Base-by-base conservation (phyloP, 2,888 invertebrate genomes). In the Dromius quadrimaculatus region DNA sequence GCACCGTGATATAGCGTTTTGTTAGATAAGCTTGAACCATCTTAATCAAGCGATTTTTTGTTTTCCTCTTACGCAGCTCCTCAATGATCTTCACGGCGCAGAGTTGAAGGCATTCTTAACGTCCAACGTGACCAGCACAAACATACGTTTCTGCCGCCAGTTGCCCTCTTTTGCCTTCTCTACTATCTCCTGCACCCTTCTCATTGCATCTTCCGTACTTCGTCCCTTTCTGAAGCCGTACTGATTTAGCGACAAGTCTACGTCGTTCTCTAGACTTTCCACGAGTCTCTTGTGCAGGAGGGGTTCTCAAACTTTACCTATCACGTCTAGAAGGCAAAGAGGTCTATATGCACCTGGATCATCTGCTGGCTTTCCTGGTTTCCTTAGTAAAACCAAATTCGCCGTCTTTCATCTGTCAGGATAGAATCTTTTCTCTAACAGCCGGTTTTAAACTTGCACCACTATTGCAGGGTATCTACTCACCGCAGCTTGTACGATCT, bases 11-110 rank as follows among this genome's bases (percentile, higher is more conserved):
- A n/a, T 23, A 54, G 1, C 73, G 54, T 15, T 74, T 47, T n/a
- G 20, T 59, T 11, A 75, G 64, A 64, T 74, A 74, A 32, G 72
- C 71, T 43, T 32, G 41, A 15, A 75, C 20, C 6, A 73, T 47
- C n/a, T n/a, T 9, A 11, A 9, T 9, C 4, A 38, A 13, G 38
- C n/a, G n/a, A n/a, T 3, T 13, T 4, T 3, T 3, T 3, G n/a
- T 38, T 6, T 13, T 13, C 38, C 3, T 6, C n/a, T 3, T n/a
- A 4, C n/a, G 3, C n/a, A 38, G 38, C 3, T 2, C n/a, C 38
- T 13, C 3, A 4, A 38, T n/a, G 13, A 38, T 38, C 50, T 50
- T 20, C 50, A 50, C 1, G 50, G 17, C 5, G 50, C 50, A 3
- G 50, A 15, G 23, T 50, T 50, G 17, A 50, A 50, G 20, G 50